These are phyloP conservation scores for Xylota sylvarum DNA, from an alignment of 2,888 invertebrate genomes.

Conservation along the genomic window DNA sequence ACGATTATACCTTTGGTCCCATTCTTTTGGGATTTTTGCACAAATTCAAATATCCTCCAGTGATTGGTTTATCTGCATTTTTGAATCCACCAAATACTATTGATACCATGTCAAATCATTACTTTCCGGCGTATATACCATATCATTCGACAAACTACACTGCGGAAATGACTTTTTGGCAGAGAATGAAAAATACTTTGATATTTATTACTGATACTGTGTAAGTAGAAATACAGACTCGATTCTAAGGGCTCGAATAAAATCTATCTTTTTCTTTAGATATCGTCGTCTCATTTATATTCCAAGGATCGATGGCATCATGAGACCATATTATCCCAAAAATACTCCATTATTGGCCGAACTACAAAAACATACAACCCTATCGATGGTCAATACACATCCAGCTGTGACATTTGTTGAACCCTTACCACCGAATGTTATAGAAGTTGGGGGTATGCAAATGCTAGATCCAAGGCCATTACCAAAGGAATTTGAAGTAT, in stretches of 20 bases:
- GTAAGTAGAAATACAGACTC: constrained; percentile 76
- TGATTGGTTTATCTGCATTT: constrained; percentile 80
- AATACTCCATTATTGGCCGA: constrained; percentile 76
- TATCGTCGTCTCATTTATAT: constrained; percentile 54
- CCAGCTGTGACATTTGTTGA: constrained; percentile 81
- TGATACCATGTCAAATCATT: constrained; percentile 79
- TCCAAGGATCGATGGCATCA: constrained; percentile 77
- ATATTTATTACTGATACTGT: constrained; percentile 77
- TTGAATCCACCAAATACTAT: constrained; percentile 78
- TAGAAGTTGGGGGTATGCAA: constrained; percentile 83
- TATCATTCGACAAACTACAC: constrained; percentile 75
- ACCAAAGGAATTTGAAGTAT: constrained; percentile 79
- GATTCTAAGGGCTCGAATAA: too few species aligned
- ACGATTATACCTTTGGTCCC: constrained; percentile 81
- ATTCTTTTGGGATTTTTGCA: constrained; percentile 81
- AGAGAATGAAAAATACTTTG: constrained; percentile 79
- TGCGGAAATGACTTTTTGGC: constrained; percentile 79
- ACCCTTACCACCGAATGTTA: constrained; percentile 82
- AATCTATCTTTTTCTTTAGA: constrained; percentile 24
- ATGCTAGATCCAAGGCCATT: constrained; percentile 80
- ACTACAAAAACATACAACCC: constrained; percentile 77
- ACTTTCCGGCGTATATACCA: constrained; percentile 79
- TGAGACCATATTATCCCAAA: constrained; percentile 72
- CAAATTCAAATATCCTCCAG: constrained; percentile 81
- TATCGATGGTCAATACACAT: constrained; percentile 82